Base-by-base conservation (phyloP, 2,888 invertebrate genomes). In the Nemotelus pantherinus region DNA sequence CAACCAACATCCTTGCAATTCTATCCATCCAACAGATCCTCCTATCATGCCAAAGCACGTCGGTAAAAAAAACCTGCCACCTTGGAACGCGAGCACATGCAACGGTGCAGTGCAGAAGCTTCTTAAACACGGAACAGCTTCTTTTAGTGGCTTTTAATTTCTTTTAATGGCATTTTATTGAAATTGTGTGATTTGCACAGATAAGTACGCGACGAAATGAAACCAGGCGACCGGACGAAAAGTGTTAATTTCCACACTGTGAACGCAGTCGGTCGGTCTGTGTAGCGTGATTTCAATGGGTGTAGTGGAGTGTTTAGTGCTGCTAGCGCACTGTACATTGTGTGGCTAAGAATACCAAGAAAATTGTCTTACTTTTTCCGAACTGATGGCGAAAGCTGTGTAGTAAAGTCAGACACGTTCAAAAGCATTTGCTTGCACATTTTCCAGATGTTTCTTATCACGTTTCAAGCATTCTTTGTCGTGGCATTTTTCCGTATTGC, bases 101-200 rank as follows among this genome's bases (percentile, higher is more conserved):
- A 67, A 58, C 43, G 5, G 25, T 63, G 43, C 39, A 63, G 25
- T 25, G 25, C n/a, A 3, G 43, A 48, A 43, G 75, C 67, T 67
- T 60, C 79, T 79, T 79, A 72, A 79, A 74, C 79, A 79, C 79
- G 79, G 25, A 79, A 77, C 77, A 77, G 57, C 77, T 77, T 72
- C 64, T 60, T 74, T 74, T 55, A 67, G 68, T 67, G 77, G 67
- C 77, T 79, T 79, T 74, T 77, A 77, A 77, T 74, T 77, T 77
- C 72, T 76, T 74, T 74, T 65, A 72, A 74, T 74, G 77, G 67
- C 63, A 64, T 77, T 79, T 79, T 63, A 74, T 76, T 77, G 77
- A 74, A 74, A 77, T 77, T 74, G 77, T 74, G 77, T 74, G 77
- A 79, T 79, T 77, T 68, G 60, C 60, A 50, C 50, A 76, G 77